phyloP scores from a whole-genome alignment of 2,113 vertebrate genomes.

The Columba janthina region DNA sequence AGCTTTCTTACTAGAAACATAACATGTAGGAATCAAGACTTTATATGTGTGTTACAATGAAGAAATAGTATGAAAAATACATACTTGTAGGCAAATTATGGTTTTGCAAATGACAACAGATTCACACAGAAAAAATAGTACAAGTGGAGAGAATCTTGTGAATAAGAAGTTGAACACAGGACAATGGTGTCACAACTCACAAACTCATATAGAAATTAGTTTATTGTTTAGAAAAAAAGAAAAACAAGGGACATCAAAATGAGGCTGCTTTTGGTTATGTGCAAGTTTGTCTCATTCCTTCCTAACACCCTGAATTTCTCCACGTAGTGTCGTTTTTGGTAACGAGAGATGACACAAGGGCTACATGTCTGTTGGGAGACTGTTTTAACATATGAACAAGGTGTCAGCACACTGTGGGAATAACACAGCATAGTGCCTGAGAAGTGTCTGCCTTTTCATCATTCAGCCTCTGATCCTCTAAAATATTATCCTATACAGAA shows the following conservation, averaged over 20 bases:
- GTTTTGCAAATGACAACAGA: background rate
- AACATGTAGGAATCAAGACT: background rate
- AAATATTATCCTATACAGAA: background rate
- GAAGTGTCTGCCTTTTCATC: background rate
- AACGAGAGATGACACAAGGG: background rate
- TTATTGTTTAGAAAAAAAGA: background rate
- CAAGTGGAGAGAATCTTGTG: background rate
- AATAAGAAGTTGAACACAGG: background rate
- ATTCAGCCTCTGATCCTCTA: background rate
- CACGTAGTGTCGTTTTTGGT: background rate
- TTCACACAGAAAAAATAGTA: fast-evolving
- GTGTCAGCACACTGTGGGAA: background rate
- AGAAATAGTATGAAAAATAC: background rate
- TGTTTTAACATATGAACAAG: fast-evolving
- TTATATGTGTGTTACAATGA: background rate
- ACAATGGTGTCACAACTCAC: background rate
- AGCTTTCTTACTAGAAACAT: background rate
- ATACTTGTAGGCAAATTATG: background rate
- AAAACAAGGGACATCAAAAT: background rate
- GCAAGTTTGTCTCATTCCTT: background rate
- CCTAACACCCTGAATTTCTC: background rate
- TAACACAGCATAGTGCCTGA: background rate
- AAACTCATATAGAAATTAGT: background rate
- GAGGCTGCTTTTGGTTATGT: background rate
- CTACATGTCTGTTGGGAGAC: background rate